These are phyloP conservation scores for Myripristis jacobus DNA, from an alignment of 2,797 vertebrate species.

Conservation along the genomic window DNA sequence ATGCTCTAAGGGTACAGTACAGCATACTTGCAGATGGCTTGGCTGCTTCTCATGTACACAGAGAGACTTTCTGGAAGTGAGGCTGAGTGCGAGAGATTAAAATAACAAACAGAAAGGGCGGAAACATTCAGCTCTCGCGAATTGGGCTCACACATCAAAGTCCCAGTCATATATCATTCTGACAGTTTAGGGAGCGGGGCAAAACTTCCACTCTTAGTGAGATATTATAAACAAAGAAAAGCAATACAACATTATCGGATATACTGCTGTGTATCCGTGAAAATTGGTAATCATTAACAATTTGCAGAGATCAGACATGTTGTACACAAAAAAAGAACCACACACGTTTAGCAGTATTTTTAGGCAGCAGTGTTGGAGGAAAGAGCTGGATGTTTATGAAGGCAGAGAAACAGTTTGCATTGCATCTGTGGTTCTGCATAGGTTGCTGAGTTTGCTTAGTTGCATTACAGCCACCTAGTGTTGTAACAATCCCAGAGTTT, in stretches of 20 bases:
- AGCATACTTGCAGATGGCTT: constrained; percentile 6
- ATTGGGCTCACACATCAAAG: constrained; percentile 34
- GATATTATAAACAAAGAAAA: constrained; percentile 26
- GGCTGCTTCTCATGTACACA: not conserved
- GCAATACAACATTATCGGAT: not conserved
- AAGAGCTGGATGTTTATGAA: not conserved
- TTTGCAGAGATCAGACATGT: not conserved
- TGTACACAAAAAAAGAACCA: not conserved
- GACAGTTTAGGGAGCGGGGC: constrained; percentile 8
- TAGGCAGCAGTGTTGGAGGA: not conserved
- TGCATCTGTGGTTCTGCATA: not conserved
- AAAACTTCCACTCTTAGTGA: not conserved
- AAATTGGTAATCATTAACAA: not conserved
- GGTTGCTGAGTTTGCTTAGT: too few relatives aligned
- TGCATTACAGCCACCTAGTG: too few relatives aligned
- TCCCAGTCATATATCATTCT: constrained; percentile 26
- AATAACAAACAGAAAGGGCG: constrained; percentile 27
- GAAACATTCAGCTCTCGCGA: constrained; percentile 31
- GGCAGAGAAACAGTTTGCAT: not conserved
- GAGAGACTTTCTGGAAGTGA: constrained; percentile 17
- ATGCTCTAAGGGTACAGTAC: not conserved
- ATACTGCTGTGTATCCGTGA: not conserved
- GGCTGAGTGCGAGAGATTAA: constrained; percentile 35
- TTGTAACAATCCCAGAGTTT: too few relatives aligned
- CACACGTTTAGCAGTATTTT: not conserved